Percentiles rank a stretch among this genome's conserved stretches.
phyloP scores from a whole-genome alignment of 2,113 vertebrate species.

The Plecturocebus donacophilus region DNA sequence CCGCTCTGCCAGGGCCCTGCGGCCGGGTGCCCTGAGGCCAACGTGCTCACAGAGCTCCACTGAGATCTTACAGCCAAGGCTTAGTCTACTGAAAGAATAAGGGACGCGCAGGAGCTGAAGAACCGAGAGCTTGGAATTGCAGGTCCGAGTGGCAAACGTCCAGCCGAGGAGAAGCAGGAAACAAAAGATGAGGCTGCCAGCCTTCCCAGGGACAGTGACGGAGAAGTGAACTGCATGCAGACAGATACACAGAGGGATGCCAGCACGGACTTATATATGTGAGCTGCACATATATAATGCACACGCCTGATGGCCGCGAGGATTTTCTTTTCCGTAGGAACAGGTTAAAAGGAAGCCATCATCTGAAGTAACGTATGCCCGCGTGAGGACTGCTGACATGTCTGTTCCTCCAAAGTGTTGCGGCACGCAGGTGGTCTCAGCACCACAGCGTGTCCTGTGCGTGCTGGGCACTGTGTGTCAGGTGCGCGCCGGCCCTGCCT shows the following conservation, averaged over 20 bases:
- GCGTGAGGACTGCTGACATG: neutral
- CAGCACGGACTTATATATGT: fast-evolving
- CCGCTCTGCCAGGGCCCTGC: neutral
- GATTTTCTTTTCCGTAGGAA: neutral
- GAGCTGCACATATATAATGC: fast-evolving
- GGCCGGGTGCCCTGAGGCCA: neutral
- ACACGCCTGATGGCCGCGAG: neutral
- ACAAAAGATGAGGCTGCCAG: neutral
- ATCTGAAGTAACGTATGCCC: neutral
- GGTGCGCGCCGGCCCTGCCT: neutral
- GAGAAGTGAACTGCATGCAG: neutral
- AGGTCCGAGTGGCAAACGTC: neutral
- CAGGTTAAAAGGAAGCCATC: neutral
- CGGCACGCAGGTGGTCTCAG: slow-evolving; percentile 31
- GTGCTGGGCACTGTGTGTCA: no score
- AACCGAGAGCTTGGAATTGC: neutral
- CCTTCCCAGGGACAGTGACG: neutral
- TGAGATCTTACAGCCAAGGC: neutral
- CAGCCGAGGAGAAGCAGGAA: neutral
- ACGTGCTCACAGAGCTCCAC: neutral
- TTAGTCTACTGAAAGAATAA: neutral
- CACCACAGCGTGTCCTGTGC: neutral
- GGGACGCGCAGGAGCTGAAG: neutral
- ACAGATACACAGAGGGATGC: no score
- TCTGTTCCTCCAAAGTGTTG: slow-evolving; percentile 88